Evolutionary conservation across 2,113 vertebrate species (phyloP).

Genomic region (Myiozetetes cayanensis): DNA sequence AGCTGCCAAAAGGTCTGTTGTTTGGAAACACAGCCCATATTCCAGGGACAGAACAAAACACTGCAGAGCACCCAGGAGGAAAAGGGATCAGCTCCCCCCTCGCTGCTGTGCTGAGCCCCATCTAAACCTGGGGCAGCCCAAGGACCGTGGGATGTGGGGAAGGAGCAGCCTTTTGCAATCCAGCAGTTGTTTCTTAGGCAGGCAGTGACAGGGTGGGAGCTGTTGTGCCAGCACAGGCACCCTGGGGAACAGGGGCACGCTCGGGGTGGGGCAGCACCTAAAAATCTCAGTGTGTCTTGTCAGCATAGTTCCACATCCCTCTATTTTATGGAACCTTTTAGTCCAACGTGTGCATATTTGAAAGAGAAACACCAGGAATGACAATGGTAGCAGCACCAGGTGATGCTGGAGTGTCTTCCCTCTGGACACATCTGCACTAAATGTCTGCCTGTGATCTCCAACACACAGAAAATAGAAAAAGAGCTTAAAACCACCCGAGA

Average conservation of each 20-base stretch:
- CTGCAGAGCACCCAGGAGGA: not conserved
- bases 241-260: not conserved
- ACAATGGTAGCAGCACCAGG: not conserved
- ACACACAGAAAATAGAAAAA: not conserved
- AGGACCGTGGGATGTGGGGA: too few relatives aligned
- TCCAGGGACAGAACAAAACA: not conserved
- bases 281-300: not conserved
- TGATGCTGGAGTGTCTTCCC: not conserved
- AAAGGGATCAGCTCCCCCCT: not conserved
- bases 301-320: not conserved
- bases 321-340: not conserved
- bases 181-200: not conserved
- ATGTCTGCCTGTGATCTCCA: not conserved
- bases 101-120: not conserved
- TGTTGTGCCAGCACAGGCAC: not conserved
- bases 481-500: not conserved
- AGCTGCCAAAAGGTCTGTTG: not conserved
- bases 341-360: rapidly evolving
- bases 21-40: rapidly evolving
- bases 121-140: not conserved
- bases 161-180: too few relatives aligned
- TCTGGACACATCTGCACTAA: not conserved
- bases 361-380: not conserved
- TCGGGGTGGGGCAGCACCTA: not conserved
- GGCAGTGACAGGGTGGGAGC: not conserved